phyloP scores from a whole-genome alignment of 2,113 vertebrate species.

The Crotalus tigris region DNA sequence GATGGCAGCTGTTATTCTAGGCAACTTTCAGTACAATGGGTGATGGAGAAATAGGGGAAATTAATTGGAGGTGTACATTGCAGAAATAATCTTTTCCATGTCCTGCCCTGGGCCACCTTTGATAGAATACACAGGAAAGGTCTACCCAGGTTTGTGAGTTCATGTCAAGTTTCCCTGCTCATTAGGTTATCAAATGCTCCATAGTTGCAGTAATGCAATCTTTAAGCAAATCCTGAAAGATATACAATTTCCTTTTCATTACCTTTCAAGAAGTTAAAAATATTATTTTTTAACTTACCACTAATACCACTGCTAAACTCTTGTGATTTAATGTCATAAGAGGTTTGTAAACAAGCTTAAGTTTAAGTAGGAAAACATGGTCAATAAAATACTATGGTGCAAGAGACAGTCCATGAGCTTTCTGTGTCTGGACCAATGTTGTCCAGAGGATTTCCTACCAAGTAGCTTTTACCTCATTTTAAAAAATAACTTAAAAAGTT shows the following conservation, averaged over 20 bases:
- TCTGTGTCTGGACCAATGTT: background rate
- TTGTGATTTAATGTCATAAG: background rate
- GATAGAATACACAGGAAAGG: background rate
- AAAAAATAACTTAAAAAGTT: background rate
- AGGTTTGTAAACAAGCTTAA: background rate
- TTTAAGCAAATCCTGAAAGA: background rate
- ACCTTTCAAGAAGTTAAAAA: background rate
- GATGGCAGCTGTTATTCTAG: slow-evolving; percentile 59
- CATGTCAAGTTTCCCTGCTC: background rate
- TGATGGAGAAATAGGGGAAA: slow-evolving; percentile 52
- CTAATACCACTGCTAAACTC: background rate
- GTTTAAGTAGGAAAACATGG: background rate
- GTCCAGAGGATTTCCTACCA: background rate
- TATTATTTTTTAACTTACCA: background rate
- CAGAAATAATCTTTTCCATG: slow-evolving; percentile 19
- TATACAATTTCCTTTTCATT: background rate
- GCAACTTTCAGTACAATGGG: slow-evolving; percentile 26
- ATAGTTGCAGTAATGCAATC: background rate
- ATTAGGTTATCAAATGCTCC: background rate
- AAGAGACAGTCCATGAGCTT: background rate
- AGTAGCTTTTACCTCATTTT: background rate
- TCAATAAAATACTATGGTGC: background rate
- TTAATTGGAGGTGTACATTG: slow-evolving; percentile 39
- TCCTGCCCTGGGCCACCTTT: background rate
- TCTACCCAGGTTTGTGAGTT: background rate